Conservation (phyloP, 2,113 vertebrate genomes). For the Myodes glareolus region DNA sequence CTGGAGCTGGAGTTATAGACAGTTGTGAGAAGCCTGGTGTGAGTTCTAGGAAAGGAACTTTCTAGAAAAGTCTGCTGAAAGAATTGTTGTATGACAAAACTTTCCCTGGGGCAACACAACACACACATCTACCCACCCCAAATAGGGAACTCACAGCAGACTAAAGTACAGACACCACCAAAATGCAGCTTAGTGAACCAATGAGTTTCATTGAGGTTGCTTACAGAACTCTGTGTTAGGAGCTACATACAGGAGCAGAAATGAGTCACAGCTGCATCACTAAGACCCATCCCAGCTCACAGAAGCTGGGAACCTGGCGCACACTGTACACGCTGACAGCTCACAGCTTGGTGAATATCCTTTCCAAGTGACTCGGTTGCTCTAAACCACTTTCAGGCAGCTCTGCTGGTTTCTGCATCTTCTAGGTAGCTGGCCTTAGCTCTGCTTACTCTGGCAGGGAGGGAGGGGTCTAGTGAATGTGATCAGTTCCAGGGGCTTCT, state of each 20-base stretch:
- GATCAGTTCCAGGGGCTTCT: not conserved
- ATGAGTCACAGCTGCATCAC: not conserved
- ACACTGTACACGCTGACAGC: not conserved
- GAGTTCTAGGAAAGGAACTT: not conserved
- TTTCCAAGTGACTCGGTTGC: not conserved
- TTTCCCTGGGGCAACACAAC: not conserved
- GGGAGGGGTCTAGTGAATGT: not conserved
- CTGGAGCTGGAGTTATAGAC: not conserved
- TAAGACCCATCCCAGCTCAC: not conserved
- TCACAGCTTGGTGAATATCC: not conserved
- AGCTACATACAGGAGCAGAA: not conserved
- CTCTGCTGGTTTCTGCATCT: not conserved
- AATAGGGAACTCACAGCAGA: not conserved
- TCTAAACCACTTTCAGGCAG: not conserved
- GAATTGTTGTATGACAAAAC: not conserved
- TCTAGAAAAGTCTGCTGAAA: not conserved
- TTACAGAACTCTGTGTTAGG: not conserved
- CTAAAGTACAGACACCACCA: not conserved
- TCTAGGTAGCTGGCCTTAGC: too few species aligned
- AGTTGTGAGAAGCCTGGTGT: not conserved
- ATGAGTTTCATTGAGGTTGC: not conserved
- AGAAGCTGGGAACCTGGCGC: not conserved
- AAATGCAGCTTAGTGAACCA: not conserved
- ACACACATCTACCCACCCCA: not conserved
- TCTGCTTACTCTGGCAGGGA: not conserved